These are phyloP conservation scores for Drosophila novamexicana DNA, from an alignment of 1,140 invertebrate species.

Conservation along the genomic window DNA sequence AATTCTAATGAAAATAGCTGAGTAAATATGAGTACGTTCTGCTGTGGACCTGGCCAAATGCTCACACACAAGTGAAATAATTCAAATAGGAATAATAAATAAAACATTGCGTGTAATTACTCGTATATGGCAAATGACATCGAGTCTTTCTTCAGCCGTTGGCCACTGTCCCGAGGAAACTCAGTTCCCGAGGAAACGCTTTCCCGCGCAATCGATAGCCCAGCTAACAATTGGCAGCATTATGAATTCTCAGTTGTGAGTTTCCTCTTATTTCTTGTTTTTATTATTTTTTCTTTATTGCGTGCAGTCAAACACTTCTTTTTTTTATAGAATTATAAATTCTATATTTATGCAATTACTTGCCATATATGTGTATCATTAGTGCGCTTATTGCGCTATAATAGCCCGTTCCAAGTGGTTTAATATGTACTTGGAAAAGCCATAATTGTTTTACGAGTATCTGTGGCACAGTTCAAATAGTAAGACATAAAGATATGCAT, in stretches of 20 bases:
- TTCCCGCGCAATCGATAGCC: conserved; percentile 3
- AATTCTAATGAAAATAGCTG: conserved; percentile 67
- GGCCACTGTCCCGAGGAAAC: neutral
- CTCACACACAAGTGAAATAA: conserved; percentile 34
- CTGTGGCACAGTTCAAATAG: too few relatives aligned
- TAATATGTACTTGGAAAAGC: neutral
- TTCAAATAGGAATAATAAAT: conserved; percentile 30
- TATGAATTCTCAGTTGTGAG: conserved; percentile 11
- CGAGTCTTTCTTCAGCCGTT: conserved; percentile 8
- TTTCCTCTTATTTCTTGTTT: too few relatives aligned
- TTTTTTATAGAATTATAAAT: neutral
- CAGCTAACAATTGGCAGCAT: neutral
- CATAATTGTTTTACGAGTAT: neutral
- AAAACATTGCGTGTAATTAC: conserved; percentile 29
- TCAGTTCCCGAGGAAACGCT: conserved; percentile 18
- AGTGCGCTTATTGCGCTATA: conserved; percentile 17
- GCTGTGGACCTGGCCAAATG: conserved; percentile 19
- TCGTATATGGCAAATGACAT: conserved; percentile 16
- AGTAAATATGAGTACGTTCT: conserved; percentile 55
- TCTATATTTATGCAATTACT: conserved; percentile 3
- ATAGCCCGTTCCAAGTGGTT: conserved; percentile 7
- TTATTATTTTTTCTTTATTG: neutral
- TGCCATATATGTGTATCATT: conserved; percentile 14
- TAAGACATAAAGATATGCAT: too few relatives aligned
- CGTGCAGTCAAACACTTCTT: neutral